A percentile compares a stretch with the other conserved stretches of the same genome.
Conservation (phyloP, 2,797 vertebrate genomes). For the Takifugu rubripes region DNA sequence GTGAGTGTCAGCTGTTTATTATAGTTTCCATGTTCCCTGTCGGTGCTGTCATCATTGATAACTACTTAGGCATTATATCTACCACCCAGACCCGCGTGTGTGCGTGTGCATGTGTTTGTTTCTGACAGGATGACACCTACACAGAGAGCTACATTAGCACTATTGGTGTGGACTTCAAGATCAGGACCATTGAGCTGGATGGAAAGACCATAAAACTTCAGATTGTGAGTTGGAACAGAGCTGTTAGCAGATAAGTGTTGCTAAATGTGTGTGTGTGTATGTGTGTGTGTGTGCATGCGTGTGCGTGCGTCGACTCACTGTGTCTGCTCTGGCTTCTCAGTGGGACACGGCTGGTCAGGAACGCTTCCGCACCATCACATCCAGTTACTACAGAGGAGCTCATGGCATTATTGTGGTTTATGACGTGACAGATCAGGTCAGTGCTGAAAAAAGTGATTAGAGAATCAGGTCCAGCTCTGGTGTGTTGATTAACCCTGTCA, state of each 20-base stretch:
- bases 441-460: neutral
- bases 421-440: conserved; percentile 95
- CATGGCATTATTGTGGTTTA: conserved; percentile 98
- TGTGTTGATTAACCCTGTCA: neutral
- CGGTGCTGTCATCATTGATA: neutral
- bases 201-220: conserved; percentile 98
- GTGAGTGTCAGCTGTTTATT: conserved; percentile 77
- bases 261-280: neutral
- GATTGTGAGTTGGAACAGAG: conserved; percentile 81
- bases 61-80: conserved; percentile 1
- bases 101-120: conserved; percentile 11
- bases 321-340: conserved; percentile 60
- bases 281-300: neutral
- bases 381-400: conserved; percentile 97
- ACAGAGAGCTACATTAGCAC: conserved; percentile 99
- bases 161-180: conserved; percentile 98
- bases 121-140: conserved; percentile 90
- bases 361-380: conserved; percentile 94
- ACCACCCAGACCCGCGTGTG: conserved; percentile 2
- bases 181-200: conserved; percentile 97
- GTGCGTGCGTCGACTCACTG: neutral
- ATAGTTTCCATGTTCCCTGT: neutral
- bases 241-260: conserved; percentile 3
- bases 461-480: no score
- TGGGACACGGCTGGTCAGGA: conserved; percentile 98